Conservation (phyloP, 2,797 vertebrate species). For the Premnoplex brunnescens region DNA sequence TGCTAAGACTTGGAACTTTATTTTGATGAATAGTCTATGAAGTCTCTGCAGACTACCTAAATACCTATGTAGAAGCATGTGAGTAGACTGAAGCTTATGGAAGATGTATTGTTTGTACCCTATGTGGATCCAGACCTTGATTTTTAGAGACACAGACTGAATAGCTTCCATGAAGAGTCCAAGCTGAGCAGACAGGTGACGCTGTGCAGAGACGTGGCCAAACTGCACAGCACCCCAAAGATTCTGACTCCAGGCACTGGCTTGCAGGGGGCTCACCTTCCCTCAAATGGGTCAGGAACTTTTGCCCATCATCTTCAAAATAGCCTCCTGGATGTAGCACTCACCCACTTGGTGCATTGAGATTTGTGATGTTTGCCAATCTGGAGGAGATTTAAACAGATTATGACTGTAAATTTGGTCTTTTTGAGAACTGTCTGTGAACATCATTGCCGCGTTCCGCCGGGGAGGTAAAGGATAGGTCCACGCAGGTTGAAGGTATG, state of each 20-base stretch:
- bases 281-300: neutral
- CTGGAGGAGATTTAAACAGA: neutral
- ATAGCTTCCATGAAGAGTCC: neutral
- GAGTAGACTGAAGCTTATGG: neutral
- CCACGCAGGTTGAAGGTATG: no score
- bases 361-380: neutral
- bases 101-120: neutral
- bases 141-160: neutral
- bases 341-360: neutral
- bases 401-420: neutral
- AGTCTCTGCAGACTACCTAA: neutral
- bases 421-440: neutral
- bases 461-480: no score
- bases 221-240: fast-evolving
- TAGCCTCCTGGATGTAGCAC: neutral
- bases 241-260: neutral
- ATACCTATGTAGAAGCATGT: neutral
- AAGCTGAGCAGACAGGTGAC: neutral
- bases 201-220: neutral
- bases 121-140: neutral
- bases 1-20: neutral
- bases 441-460: no score
- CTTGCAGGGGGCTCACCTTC: neutral
- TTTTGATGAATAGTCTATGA: neutral
- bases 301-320: neutral